These are phyloP conservation scores for Champsocephalus esox DNA, from an alignment of 2,797 vertebrate species.

Conservation along the genomic window DNA sequence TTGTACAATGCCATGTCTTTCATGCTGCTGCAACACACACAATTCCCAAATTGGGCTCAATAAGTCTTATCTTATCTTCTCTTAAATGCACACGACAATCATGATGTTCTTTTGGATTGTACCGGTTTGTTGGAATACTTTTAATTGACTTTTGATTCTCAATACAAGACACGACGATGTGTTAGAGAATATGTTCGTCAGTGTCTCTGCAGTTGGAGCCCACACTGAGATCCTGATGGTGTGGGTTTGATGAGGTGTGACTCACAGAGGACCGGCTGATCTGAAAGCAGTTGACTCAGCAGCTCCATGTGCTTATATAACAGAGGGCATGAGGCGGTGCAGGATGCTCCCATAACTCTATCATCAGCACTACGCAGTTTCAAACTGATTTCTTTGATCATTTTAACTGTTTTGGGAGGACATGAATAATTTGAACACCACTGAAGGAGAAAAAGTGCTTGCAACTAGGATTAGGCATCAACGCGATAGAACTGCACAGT, in stretches of 20 bases:
- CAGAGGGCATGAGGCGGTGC: conserved; percentile 23
- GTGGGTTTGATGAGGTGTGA: conserved; percentile 71
- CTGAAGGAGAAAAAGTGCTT: background rate
- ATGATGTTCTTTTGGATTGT: background rate
- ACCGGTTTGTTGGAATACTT: background rate
- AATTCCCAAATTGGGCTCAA: no score
- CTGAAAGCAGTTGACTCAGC: conserved; percentile 66
- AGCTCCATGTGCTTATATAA: conserved; percentile 59
- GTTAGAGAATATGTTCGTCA: conserved; percentile 1
- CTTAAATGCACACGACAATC: background rate
- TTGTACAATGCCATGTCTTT: no score
- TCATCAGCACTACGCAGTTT: conserved; percentile 17
- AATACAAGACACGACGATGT: background rate
- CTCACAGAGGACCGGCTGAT: conserved; percentile 64
- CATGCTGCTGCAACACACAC: no score
- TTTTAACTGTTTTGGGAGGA: conserved; percentile 1
- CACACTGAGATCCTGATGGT: conserved; percentile 55
- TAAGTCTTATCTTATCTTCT: no score
- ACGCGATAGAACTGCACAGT: background rate
- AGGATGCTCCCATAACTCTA: conserved; percentile 29
- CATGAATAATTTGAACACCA: conserved; percentile 11
- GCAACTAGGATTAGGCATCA: background rate
- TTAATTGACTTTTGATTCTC: background rate
- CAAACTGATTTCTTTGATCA: conserved; percentile 17
- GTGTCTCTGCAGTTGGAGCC: conserved; percentile 41